Base-by-base conservation (phyloP, 1,140 invertebrate species). In the Cydia amplana region DNA sequence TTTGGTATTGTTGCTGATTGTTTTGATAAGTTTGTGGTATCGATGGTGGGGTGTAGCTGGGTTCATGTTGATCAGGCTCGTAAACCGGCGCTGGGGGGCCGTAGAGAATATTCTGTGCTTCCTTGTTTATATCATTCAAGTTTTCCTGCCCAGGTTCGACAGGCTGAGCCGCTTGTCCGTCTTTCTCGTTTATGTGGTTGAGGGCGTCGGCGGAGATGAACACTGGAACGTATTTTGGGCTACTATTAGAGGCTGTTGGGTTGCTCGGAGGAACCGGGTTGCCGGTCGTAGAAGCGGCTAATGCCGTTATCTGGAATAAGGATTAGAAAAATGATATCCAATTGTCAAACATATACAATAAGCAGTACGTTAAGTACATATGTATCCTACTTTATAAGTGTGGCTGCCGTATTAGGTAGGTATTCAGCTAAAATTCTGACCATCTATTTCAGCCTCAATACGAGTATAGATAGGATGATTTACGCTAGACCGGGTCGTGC, bases 201-300 rank as follows among this genome's bases (percentile, higher is more conserved):
- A 85, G 78, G 10, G 83, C 78, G 18, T 83, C 82, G 9, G 80
- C 74, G 16, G 83, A 79, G 6, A 85, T 78, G 46, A 85, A 85
- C 4, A 83, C 80, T 25, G 82, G 77, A n/a, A 85, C 74, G 18
- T 80, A 65, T 25, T 78, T 77, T 78, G 73, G 73, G 7, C 10
- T 14, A n/a, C 2, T 32, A 32, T 10, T 12, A 3, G 43, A 4
- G 12, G 43, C 43, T 46, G 43, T 46, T 16, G 43, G 12, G 43
- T 16, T 46, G 43, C 20, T 20, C 20, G 72, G n/a, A 16, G 40
- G 72, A 43, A 72, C 70, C 23, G 40, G 43, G 16, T 18, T 70
- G 16, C 32, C 32, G 20, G 20, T 60, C 20, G n/a, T 18, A 9
- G 55, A 51, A n/a, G n/a, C 20, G 16, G 55, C 55, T 60, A 55